A percentile compares a stretch with the other conserved stretches of the same genome.
Conservation (phyloP, 2,113 vertebrate genomes). For the Epinephelus fuscoguttatus region DNA sequence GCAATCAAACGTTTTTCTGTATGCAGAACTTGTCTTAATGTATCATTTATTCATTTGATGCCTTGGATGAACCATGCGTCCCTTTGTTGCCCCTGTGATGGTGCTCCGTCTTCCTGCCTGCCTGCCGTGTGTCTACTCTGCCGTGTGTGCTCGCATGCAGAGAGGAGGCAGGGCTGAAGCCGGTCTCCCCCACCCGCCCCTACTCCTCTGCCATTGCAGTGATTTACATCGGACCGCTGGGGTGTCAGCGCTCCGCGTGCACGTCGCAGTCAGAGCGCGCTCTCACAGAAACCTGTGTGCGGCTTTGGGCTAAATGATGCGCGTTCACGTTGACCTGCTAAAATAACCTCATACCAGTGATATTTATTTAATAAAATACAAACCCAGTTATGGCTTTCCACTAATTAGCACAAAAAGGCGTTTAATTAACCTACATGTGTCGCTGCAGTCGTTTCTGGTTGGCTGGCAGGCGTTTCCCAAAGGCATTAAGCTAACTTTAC, state of each 20-base stretch:
- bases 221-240: conserved; percentile 68
- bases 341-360: not conserved
- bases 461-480: not conserved
- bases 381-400: no score
- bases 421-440: no score
- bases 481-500: not conserved
- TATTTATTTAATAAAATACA: no score
- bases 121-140: conserved; percentile 58
- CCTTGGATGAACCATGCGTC: conserved; percentile 61
- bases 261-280: conserved; percentile 30
- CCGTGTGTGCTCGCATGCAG: conserved; percentile 59
- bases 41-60: conserved; percentile 55
- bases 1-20: conserved; percentile 15
- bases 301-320: conserved; percentile 1
- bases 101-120: conserved; percentile 27
- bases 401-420: not conserved
- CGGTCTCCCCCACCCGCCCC: conserved; percentile 80
- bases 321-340: conserved; percentile 22
- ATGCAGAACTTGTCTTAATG: conserved; percentile 14
- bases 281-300: not conserved
- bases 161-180: conserved; percentile 83
- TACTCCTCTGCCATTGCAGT: conserved; percentile 68
- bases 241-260: conserved; percentile 48
- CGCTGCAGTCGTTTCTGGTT: not conserved
- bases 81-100: conserved; percentile 79